Evolutionary conservation across 2,797 vertebrate genomes (phyloP).

Genomic region (Perodicticus potto): DNA sequence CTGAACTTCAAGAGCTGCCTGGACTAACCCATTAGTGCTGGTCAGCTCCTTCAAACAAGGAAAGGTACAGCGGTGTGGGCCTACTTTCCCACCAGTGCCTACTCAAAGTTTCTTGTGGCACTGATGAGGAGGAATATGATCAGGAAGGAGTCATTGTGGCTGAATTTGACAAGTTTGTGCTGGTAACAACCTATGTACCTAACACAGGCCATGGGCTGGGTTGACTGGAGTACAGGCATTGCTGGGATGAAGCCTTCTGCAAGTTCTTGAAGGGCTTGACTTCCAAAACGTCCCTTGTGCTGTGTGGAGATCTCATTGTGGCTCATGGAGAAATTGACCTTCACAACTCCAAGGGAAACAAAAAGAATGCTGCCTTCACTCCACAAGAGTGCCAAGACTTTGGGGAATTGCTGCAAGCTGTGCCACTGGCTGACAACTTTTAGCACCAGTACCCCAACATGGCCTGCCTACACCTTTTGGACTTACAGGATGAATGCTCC

Average conservation of each 20-base stretch:
- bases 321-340: too few species aligned
- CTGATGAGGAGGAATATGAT: conserved; percentile 96
- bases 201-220: too few species aligned
- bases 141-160: conserved; percentile 96
- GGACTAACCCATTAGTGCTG: conserved; percentile 95
- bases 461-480: conserved; percentile 94
- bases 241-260: too few species aligned
- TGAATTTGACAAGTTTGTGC: conserved; percentile 83
- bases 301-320: too few species aligned
- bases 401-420: too few species aligned
- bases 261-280: too few species aligned
- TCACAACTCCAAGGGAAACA: too few species aligned
- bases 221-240: too few species aligned
- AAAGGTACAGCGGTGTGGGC: conserved; percentile 95
- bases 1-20: conserved; percentile 83
- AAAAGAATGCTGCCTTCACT: too few species aligned
- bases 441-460: conserved; percentile 62
- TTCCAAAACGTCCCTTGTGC: too few species aligned
- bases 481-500: conserved; percentile 96
- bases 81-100: conserved; percentile 94
- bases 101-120: conserved; percentile 92
- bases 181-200: too few species aligned
- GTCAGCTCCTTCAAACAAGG: conserved; percentile 92
- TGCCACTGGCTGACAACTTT: conserved; percentile 76
- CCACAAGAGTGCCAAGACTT: too few species aligned